Evolutionary conservation across 1,140 invertebrate genomes (phyloP), one percentile per base, ranked within the genome.

Genomic region (Tetramorium parvispinum): DNA sequence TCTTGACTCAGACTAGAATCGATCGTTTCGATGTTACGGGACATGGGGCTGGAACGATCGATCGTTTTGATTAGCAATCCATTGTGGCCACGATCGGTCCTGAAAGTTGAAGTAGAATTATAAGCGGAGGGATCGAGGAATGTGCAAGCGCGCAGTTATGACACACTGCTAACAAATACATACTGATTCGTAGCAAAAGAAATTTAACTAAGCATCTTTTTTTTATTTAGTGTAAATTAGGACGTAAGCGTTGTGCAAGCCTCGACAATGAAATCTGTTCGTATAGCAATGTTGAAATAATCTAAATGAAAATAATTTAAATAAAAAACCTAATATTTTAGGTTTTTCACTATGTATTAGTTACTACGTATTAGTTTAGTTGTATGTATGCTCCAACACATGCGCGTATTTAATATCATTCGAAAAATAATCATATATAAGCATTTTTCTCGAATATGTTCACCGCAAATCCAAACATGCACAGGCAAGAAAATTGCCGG

Each of bases 1-100:
- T 95, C 95, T 66, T 95, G 93, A 73, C 92, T 93, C 32, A 95
- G 85, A 37, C 90, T 94, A 71, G 94, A 95, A 81, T 95, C 94
- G 76, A 95, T 94, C 83, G 93, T 94, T 85, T 95, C 94, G 70
- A 95, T 94, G 83, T 91, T 92, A 71, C 92, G 92, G 8, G 92
- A 91, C 82, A 92, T 85, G 27, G 91, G 91, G 76, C 89, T 92
- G 46, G 93, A 92, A 73, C 93, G 93, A 83, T 95, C 95, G 86
- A 94, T 94, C 70, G 94, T 94, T 91, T 95, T 95, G 79, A 95
- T 93, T 68, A 92, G 88, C 71, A 93, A 91, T 66, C 92, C 90
- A 85, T 92, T 92, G 82, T 89, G 86, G 68, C 91, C 90, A 27
- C 89, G 89, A 77, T 91, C 90, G 79, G 57, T 91, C 89, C 95